Evolutionary conservation across 2,888 invertebrate species (phyloP).

Genomic region (Pantelozetes paolii): DNA sequence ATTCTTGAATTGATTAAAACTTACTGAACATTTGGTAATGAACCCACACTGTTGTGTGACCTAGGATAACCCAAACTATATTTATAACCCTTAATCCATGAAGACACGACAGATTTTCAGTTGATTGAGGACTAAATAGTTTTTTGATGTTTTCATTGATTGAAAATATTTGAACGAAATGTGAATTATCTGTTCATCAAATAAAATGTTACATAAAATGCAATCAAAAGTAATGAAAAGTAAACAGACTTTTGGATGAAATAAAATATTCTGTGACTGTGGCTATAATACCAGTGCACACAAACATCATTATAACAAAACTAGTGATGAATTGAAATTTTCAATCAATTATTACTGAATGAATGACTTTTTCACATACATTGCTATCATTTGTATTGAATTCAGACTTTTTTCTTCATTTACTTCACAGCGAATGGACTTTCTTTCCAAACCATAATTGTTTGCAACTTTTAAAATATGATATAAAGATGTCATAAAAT

Average conservation of each 20-base stretch:
- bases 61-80: slow-evolving; percentile 45
- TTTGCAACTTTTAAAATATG: background rate
- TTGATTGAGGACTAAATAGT: background rate
- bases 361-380: background rate
- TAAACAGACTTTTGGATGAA: background rate
- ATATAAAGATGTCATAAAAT: too few species aligned
- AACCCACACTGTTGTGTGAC: slow-evolving; percentile 42
- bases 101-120: slow-evolving; percentile 39
- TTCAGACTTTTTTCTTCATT: background rate
- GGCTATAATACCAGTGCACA: background rate
- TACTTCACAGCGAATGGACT: background rate
- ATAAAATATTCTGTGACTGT: background rate
- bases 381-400: background rate
- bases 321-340: background rate
- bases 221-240: background rate
- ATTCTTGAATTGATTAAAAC: too few species aligned
- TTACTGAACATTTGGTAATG: slow-evolving; percentile 32
- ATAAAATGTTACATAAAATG: background rate
- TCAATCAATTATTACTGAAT: too few species aligned
- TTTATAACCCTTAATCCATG: slow-evolving; percentile 44
- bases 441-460: background rate
- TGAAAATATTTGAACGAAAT: background rate
- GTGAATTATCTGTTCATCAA: too few species aligned
- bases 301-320: background rate
- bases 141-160: background rate